Conservation (phyloP, 2,888 invertebrate species). For the Rhamphomyia laevipes region DNA sequence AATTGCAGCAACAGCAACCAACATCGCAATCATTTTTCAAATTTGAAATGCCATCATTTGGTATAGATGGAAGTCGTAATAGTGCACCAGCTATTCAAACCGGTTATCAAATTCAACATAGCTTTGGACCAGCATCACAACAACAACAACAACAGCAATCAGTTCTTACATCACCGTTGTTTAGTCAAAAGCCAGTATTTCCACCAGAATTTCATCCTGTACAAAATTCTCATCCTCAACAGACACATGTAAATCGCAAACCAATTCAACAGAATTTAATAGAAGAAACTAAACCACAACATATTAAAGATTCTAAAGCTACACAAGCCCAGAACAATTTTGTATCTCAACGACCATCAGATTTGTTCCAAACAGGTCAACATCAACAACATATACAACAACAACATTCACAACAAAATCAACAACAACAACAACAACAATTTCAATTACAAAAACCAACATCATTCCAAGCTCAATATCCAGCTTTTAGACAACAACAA, state of each 20-base stretch:
- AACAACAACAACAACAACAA: constrained; percentile 16
- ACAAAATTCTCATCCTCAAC: constrained; percentile 21
- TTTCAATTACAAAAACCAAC: constrained; percentile 24
- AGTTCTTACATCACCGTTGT: constrained; percentile 28
- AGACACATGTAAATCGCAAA: constrained; percentile 14
- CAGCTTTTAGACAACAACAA: constrained; percentile 11
- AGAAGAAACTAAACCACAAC: constrained; percentile 24
- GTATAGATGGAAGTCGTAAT: constrained; percentile 13
- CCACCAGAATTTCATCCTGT: constrained; percentile 27
- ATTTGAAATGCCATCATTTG: constrained; percentile 31
- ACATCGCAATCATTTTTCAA: constrained; percentile 37
- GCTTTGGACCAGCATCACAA: constrained; percentile 23
- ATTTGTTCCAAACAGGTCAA: constrained; percentile 19
- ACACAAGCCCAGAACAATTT: constrained; percentile 24
- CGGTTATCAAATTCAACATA: constrained; percentile 35
- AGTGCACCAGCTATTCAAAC: constrained; percentile 29
- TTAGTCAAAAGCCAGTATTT: constrained; percentile 24
- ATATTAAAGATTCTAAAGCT: constrained; percentile 20
- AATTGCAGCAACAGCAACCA: constrained; percentile 25
- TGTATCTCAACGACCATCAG: constrained; percentile 25
- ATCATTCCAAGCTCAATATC: constrained; percentile 17
- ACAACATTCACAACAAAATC: constrained; percentile 8
- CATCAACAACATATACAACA: constrained; percentile 7
- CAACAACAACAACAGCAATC: constrained; percentile 30
- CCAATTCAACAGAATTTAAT: constrained; percentile 26